phyloP scores from a whole-genome alignment of 2,888 invertebrate genomes.

The Tridacna gigas region DNA sequence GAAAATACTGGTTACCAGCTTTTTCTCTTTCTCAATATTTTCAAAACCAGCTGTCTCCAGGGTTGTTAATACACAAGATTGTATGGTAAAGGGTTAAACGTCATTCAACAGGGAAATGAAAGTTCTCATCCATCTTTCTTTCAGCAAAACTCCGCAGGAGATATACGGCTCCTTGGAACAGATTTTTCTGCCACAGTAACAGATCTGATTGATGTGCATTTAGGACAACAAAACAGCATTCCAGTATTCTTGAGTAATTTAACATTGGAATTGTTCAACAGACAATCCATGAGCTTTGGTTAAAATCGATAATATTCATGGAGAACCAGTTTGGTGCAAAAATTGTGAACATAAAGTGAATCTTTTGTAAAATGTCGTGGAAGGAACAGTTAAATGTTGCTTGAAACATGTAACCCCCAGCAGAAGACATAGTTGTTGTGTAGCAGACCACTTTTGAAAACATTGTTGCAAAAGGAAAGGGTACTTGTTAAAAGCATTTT shows the following conservation, averaged over 20 bases:
- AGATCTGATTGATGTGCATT: conserved; percentile 91
- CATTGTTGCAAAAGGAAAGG: no score
- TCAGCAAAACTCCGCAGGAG: conserved; percentile 90
- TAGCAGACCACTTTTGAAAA: no score
- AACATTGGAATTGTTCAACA: conserved; percentile 92
- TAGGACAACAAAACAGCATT: conserved; percentile 92
- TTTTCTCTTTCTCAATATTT: background rate
- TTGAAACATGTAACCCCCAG: no score
- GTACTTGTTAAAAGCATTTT: no score
- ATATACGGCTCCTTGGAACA: conserved; percentile 93
- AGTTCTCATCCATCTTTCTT: conserved; percentile 37
- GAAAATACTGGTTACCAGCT: background rate
- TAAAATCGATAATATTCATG: conserved; percentile 31
- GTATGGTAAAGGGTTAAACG: background rate
- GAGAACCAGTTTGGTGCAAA: background rate
- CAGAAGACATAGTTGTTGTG: no score
- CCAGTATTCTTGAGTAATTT: conserved; percentile 94
- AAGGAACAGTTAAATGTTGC: no score
- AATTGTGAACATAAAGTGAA: background rate
- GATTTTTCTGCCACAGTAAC: conserved; percentile 91
- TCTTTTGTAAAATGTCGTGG: no score
- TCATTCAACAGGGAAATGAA: no score
- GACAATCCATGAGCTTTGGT: conserved; percentile 87
- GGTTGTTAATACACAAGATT: no score
- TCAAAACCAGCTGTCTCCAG: background rate